A percentile compares a stretch with the other conserved stretches of the same genome.
Evolutionary conservation across 30 jellyfish, hydroid and myxozoan genomes (phyloP).

Genomic region (Aurelia coerulea): DNA sequence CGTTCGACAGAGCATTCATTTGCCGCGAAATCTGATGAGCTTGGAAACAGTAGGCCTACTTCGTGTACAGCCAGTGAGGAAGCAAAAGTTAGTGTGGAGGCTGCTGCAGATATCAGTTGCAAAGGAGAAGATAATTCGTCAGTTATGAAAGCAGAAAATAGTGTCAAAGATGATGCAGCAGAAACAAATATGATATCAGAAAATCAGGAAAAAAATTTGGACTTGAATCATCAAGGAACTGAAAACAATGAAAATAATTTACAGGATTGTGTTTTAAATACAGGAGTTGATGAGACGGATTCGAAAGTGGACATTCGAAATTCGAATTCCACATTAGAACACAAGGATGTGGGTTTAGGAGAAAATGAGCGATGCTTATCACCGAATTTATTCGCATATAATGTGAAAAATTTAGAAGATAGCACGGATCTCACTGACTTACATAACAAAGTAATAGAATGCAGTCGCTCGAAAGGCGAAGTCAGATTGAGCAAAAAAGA

Average conservation of each 20-base stretch:
- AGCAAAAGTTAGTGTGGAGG: not conserved
- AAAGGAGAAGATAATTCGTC: not conserved
- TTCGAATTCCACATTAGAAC: too few relatives aligned
- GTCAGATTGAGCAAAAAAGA: slow-evolving; percentile 10
- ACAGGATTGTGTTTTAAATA: not conserved
- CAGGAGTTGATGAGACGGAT: slow-evolving; percentile 17
- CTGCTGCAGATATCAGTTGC: not conserved
- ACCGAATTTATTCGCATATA: slow-evolving; percentile 1
- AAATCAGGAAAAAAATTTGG: slow-evolving; percentile 25
- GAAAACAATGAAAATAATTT: not conserved
- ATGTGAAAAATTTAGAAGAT: not conserved
- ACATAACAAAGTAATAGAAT: slow-evolving; percentile 1
- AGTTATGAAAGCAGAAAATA: not conserved
- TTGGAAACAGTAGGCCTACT: too few relatives aligned
- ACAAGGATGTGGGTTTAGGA: not conserved
- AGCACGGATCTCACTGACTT: not conserved
- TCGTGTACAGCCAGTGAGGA: not conserved
- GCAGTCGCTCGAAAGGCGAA: not conserved
- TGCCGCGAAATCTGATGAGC: too few relatives aligned
- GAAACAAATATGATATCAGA: not conserved
- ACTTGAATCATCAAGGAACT: not conserved
- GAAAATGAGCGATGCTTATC: not conserved
- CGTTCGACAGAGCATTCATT: too few relatives aligned
- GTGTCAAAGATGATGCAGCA: not conserved
- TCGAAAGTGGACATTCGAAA: too few relatives aligned